Evolutionary conservation across 2,888 invertebrate genomes (phyloP).

Genomic region (Ormyrus thymus): DNA sequence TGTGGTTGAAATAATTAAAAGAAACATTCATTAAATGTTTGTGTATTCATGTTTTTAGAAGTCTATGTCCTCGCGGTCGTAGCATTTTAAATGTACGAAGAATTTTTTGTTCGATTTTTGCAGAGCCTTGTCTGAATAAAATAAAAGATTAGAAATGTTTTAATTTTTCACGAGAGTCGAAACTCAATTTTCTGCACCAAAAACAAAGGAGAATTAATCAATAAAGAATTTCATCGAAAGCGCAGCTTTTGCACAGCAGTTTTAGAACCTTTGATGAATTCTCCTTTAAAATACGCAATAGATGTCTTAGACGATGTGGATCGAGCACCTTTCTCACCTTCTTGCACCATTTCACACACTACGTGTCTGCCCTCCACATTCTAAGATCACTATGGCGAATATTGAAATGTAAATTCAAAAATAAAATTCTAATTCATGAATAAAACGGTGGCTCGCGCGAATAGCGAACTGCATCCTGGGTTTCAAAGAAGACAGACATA

Average conservation of each 20-base stretch:
- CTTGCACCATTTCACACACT: conserved; percentile 72
- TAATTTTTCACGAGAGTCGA: conserved; percentile 36
- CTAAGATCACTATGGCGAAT: conserved; percentile 60
- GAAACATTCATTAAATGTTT: too few species aligned
- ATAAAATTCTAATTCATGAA: conserved; percentile 11
- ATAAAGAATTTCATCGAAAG: not conserved
- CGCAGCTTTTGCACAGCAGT: too few species aligned
- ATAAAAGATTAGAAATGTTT: too few species aligned
- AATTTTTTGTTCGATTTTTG: too few species aligned
- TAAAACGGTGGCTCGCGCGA: conserved; percentile 57
- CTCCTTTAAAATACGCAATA: conserved; percentile 60
- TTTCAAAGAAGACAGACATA: not conserved
- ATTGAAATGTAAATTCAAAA: conserved; percentile 6
- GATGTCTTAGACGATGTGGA: conserved; percentile 74
- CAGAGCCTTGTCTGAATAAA: too few species aligned
- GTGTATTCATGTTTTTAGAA: too few species aligned
- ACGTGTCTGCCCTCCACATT: conserved; percentile 66
- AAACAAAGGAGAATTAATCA: conserved; percentile 31
- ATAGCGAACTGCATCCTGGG: conserved; percentile 28
- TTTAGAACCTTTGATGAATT: conserved; percentile 3
- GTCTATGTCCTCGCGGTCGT: too few species aligned
- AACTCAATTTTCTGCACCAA: conserved; percentile 42
- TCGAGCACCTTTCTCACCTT: conserved; percentile 67
- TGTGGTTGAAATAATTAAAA: too few species aligned
- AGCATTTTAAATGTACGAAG: too few species aligned